Base-by-base conservation (phyloP, 2,888 invertebrate species). In the Dynastes grantii region DNA sequence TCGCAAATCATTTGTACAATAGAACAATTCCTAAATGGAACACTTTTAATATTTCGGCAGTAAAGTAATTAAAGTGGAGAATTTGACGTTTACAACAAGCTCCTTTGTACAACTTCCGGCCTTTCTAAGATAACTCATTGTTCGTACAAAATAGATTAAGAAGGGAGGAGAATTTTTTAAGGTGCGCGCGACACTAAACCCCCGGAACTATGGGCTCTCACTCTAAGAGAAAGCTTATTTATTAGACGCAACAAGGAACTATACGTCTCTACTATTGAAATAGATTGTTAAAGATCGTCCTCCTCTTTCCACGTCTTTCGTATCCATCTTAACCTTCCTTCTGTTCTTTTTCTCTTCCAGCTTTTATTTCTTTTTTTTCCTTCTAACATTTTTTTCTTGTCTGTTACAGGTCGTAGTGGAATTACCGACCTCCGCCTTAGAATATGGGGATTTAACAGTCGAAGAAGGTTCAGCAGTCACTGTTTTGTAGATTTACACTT, bases 401-500 rank as follows among this genome's bases (percentile, higher is more conserved):
- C 61, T 61, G 81, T 88, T 89, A 81, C 90, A 94, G 94, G 95
- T 98, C 80, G 97, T 97, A 29, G 95, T 98, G 2, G 97, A 97
- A 89, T 95, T 95, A 82, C 92, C 94, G 49, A 92, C 92, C 22
- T 91, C 94, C 61, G 97, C 96, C n/a, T 92, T 95, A 83, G 96
- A 97, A 89, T 98, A 98, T 88, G 96, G 96, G 80, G 96, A 97
- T 87, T 92, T 97, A 81, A 92, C 93, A 58, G 95, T 98, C 78
- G 96, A 97, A 87, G 93, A 94, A 82, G 93, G 93, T 45, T 95
- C 95, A 32, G 91, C 94, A 63, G 96, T 98, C 81, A 96, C n/a
- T n/a, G n/a, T n/a, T n/a, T n/a, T n/a, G n/a, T n/a, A 84, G 97
- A 98, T 90, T 92, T 98, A 90, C 94, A 95, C 88, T 97, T 98